Conservation (phyloP, 2,797 vertebrate genomes). For the Aphelocoma californica region DNA sequence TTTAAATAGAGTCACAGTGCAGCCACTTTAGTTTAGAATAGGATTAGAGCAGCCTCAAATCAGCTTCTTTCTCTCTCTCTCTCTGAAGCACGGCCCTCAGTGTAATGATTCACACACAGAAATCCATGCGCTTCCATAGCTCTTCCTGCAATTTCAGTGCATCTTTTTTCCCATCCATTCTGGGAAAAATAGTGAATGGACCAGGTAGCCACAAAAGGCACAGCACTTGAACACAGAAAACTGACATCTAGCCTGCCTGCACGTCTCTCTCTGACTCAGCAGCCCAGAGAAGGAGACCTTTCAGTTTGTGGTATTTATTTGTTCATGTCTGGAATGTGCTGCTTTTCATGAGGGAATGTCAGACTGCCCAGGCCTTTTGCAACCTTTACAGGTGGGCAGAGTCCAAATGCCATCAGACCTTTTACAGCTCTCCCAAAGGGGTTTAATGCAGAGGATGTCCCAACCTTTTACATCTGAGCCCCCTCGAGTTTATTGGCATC, state of each 20-base stretch:
- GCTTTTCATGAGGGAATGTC: neutral
- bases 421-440: neutral
- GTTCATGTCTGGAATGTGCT: accelerated
- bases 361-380: neutral
- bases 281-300: neutral
- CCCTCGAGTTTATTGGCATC: accelerated
- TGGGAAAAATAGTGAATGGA: neutral
- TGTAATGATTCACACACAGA: neutral
- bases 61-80: accelerated
- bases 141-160: neutral
- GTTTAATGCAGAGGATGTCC: neutral
- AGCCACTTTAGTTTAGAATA: neutral
- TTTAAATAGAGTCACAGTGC: neutral
- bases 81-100: neutral
- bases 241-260: neutral
- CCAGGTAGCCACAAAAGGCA: neutral
- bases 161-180: neutral
- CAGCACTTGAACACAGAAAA: neutral
- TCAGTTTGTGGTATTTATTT: neutral
- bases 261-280: neutral
- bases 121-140: neutral
- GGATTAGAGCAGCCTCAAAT: neutral
- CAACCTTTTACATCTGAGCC: neutral
- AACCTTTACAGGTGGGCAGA: neutral
- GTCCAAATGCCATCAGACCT: neutral